Conservation (phyloP, 2,888 invertebrate species). For the Andricus curvator region DNA sequence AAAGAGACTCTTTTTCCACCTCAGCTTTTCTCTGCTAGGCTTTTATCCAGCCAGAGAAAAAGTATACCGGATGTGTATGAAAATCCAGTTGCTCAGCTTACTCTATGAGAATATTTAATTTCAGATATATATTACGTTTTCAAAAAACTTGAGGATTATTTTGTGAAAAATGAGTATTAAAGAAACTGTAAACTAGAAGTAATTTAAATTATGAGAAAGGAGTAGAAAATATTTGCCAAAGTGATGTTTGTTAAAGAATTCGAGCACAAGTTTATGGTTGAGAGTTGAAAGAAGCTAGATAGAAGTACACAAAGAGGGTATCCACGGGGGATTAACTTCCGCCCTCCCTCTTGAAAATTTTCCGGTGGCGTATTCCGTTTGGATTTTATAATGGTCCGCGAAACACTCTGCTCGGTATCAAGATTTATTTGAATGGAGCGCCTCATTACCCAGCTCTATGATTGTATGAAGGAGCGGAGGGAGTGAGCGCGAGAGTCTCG, state of each 20-base stretch:
- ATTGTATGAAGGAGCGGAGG: slow-evolving; percentile 70
- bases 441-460: slow-evolving; percentile 75
- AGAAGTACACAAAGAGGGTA: slow-evolving; percentile 40
- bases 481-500: slow-evolving; percentile 57
- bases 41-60: slow-evolving; percentile 23
- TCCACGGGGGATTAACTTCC: slow-evolving; percentile 38
- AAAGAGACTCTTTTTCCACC: slow-evolving; percentile 34
- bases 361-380: slow-evolving; percentile 40
- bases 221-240: background rate
- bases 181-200: background rate
- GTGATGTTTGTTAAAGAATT: background rate
- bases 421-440: slow-evolving; percentile 77
- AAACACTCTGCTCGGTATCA: slow-evolving; percentile 73
- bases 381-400: slow-evolving; percentile 71
- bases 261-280: background rate
- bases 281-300: background rate
- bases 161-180: too few relatives aligned
- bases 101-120: background rate
- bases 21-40: slow-evolving; percentile 5
- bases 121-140: background rate
- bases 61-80: slow-evolving; percentile 12
- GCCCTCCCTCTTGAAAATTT: slow-evolving; percentile 53
- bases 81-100: background rate
- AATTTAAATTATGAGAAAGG: background rate
- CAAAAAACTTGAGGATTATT: too few relatives aligned